phyloP scores from a whole-genome alignment of 2,113 vertebrate genomes.

The Sprattus sprattus region DNA sequence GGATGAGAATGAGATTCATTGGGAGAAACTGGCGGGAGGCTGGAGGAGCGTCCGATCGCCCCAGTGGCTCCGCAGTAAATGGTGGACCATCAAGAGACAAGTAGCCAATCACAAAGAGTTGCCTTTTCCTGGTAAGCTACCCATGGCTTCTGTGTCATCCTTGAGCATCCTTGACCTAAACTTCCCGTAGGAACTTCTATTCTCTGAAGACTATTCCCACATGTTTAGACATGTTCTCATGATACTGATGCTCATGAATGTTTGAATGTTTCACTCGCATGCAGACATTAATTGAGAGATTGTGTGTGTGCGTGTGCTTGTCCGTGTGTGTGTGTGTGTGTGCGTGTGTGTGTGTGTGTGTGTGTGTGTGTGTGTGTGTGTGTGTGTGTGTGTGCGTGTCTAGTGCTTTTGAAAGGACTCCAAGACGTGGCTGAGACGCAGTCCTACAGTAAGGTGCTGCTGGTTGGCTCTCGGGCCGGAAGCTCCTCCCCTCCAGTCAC shows the following conservation, averaged over 20 bases:
- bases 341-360: constrained; percentile 7
- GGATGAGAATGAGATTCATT: constrained; percentile 95
- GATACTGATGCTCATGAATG: neutral
- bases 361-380: constrained; percentile 25
- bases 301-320: constrained; percentile 7
- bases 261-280: neutral
- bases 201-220: neutral
- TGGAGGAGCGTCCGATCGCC: constrained; percentile 98
- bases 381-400: constrained; percentile 23
- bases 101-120: constrained; percentile 97
- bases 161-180: too few relatives aligned
- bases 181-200: neutral
- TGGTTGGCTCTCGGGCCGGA: constrained; percentile 68
- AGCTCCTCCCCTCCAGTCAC: constrained; percentile 77
- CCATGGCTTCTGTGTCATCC: neutral
- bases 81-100: constrained; percentile 99
- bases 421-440: constrained; percentile 88
- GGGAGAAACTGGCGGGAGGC: constrained; percentile 92
- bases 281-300: neutral
- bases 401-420: constrained; percentile 94
- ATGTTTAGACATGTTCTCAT: neutral
- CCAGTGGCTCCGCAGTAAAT: constrained; percentile 98
- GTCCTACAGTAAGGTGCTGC: constrained; percentile 72
- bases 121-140: constrained; percentile 82
- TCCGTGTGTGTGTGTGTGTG: neutral